phyloP scores from a whole-genome alignment of 2,113 vertebrate genomes.

The Labeo catla region DNA sequence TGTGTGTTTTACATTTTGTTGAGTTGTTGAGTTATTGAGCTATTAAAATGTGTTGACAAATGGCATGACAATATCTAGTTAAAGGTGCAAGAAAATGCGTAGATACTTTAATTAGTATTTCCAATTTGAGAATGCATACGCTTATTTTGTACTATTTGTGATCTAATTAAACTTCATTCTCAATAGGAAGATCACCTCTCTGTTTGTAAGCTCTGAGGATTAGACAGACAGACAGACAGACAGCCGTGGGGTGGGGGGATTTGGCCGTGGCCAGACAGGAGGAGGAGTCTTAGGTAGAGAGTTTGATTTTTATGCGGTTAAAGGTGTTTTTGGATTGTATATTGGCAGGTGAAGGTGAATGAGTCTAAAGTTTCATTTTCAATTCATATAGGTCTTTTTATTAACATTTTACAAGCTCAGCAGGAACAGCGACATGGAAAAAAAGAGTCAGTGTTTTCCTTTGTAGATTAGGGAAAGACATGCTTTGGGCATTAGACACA shows the following conservation, averaged over 20 bases:
- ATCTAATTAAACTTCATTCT: neutral
- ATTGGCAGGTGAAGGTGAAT: neutral
- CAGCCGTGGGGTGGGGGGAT: neutral
- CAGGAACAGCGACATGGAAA: neutral
- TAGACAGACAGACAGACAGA: constrained; percentile 19
- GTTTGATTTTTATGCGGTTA: neutral
- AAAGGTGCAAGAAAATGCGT: neutral
- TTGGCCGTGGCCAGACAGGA: neutral
- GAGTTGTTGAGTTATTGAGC: neutral
- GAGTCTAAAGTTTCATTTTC: neutral
- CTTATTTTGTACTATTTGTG: neutral
- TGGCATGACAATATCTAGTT: neutral
- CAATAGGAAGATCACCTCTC: neutral
- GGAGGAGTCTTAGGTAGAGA: neutral
- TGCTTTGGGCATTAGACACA: neutral
- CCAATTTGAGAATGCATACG: neutral
- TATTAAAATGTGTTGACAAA: neutral
- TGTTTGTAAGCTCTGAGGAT: neutral
- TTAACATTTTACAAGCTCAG: neutral
- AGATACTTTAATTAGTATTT: neutral
- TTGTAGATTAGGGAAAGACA: neutral
- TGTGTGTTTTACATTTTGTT: too few species aligned
- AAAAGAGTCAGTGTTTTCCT: neutral
- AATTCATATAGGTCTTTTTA: neutral
- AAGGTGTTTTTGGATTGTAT: neutral